These are phyloP conservation scores for Chrysodeixis includens DNA, from an alignment of 2,888 invertebrate genomes.

Conservation along the genomic window DNA sequence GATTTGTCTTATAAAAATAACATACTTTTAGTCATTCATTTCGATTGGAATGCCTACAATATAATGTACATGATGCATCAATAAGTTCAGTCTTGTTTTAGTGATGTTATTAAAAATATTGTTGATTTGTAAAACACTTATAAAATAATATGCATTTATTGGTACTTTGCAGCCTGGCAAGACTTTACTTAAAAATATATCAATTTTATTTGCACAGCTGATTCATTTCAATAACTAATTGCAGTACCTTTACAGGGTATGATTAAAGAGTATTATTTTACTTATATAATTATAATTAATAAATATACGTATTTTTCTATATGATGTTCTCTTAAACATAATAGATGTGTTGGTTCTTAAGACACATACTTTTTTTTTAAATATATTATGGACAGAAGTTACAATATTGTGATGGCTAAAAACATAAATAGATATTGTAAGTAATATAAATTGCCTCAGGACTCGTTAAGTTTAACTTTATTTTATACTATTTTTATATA, in stretches of 20 bases:
- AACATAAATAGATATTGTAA: too few species aligned
- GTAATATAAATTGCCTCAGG: too few species aligned
- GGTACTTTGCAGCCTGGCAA: not conserved
- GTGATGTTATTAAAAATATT: not conserved
- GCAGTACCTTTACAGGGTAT: not conserved
- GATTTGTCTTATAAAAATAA: constrained; percentile 42
- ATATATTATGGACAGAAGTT: too few species aligned
- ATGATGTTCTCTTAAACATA: too few species aligned
- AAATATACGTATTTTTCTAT: too few species aligned
- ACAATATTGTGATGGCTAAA: too few species aligned
- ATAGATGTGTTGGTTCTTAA: too few species aligned
- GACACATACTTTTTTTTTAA: too few species aligned
- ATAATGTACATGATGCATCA: not conserved
- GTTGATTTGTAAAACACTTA: not conserved
- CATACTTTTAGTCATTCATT: constrained; percentile 15
- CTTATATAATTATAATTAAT: not conserved
- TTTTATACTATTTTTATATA: too few species aligned
- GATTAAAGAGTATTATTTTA: not conserved
- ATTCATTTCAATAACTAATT: not conserved
- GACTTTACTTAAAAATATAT: not conserved
- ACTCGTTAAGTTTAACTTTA: not conserved
- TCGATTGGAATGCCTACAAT: constrained; percentile 11
- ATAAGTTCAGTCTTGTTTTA: constrained; percentile 4
- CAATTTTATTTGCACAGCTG: not conserved
- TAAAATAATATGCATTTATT: not conserved